These are phyloP conservation scores for Acromyrmex charruanus DNA, from an alignment of 1,140 invertebrate genomes.

Conservation along the genomic window DNA sequence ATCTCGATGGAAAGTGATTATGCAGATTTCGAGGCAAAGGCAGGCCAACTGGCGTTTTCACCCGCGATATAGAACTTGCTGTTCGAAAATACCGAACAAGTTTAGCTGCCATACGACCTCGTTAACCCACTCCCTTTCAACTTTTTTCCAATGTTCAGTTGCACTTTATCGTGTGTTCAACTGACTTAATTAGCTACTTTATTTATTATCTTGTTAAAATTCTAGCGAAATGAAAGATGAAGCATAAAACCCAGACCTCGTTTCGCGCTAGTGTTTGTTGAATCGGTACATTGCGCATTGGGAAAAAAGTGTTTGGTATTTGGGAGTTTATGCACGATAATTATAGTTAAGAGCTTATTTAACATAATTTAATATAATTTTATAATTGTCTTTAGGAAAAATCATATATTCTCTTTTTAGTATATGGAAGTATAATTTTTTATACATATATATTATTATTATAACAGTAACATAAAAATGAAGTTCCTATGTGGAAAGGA, in stretches of 20 bases:
- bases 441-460: too few species aligned
- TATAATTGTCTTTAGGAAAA: too few species aligned
- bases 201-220: neutral
- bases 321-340: too few species aligned
- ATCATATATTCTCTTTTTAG: too few species aligned
- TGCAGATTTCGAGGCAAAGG: constrained; percentile 46
- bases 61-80: constrained; percentile 9
- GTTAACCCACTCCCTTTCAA: neutral
- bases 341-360: too few species aligned
- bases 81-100: constrained; percentile 11
- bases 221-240: neutral
- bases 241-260: neutral
- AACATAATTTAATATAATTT: too few species aligned
- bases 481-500: too few species aligned
- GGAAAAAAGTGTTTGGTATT: too few species aligned
- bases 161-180: neutral
- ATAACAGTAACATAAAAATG: too few species aligned
- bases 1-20: constrained; percentile 66
- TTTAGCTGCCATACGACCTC: constrained; percentile 1
- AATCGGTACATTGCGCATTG: neutral
- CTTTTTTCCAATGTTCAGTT: neutral
- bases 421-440: too few species aligned
- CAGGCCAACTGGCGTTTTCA: constrained; percentile 24
- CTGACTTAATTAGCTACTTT: neutral
- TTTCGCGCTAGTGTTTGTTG: neutral